Conservation (phyloP, 2,797 vertebrate genomes). For the Pipistrellus pygmaeus region DNA sequence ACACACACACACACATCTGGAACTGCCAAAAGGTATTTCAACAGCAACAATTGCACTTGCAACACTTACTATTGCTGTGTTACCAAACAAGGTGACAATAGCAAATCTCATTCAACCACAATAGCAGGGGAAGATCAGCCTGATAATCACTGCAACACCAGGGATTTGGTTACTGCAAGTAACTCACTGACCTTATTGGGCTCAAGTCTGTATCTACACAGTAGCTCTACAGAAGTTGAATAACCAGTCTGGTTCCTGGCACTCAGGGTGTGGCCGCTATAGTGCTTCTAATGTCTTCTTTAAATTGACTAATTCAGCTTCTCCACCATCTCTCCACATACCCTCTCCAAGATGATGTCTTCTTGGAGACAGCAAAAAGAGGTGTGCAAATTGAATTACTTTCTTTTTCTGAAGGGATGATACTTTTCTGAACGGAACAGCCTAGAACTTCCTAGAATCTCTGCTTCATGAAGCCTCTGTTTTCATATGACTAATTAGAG, state of each 20-base stretch:
- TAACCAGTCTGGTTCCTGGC: constrained; percentile 60
- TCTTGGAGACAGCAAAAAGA: not conserved
- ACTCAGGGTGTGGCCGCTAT: constrained; percentile 65
- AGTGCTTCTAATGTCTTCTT: constrained; percentile 30
- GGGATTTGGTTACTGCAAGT: constrained; percentile 58
- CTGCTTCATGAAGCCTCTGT: constrained; percentile 33
- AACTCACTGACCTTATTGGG: constrained; percentile 56
- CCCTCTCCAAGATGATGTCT: not conserved
- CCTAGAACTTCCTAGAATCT: not conserved
- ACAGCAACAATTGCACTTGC: constrained; percentile 43
- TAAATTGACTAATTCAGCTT: not conserved
- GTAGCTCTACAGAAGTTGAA: constrained; percentile 63
- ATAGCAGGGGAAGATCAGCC: constrained; percentile 3
- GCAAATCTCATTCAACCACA: constrained; percentile 62
- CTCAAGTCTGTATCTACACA: not conserved
- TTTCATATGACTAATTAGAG: constrained; percentile 62
- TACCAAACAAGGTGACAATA: constrained; percentile 63
- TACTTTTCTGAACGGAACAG: not conserved
- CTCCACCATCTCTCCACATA: not conserved
- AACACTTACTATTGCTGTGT: constrained; percentile 48
- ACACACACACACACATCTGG: not conserved
- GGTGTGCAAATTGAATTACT: not conserved
- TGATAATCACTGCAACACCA: constrained; percentile 57
- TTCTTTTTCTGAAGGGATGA: not conserved
- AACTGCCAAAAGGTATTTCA: constrained; percentile 59